These are phyloP conservation scores for Panulirus ornatus DNA, from an alignment of 1,140 invertebrate genomes.

Conservation along the genomic window DNA sequence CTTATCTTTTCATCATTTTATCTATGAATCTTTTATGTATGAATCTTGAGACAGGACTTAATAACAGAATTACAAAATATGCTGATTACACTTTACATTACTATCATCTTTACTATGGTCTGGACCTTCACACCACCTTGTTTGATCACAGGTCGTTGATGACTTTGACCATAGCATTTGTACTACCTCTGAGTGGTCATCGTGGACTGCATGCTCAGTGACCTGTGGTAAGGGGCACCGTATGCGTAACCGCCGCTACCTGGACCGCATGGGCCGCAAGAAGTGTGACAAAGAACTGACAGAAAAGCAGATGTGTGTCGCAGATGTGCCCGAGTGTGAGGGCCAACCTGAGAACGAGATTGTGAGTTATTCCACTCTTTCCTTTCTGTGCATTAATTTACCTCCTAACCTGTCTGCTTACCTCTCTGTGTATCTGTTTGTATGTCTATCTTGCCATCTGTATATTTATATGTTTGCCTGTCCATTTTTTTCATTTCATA, in stretches of 20 bases:
- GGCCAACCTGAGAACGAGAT: slow-evolving; percentile 2
- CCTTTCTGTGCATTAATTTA: no score
- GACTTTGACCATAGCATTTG: slow-evolving; percentile 77
- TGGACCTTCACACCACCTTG: no score
- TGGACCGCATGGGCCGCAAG: slow-evolving; percentile 79
- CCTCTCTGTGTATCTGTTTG: neutral
- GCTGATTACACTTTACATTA: no score
- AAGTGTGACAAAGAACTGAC: slow-evolving; percentile 86
- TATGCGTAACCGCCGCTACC: slow-evolving; percentile 79
- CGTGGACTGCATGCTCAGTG: slow-evolving; percentile 82
- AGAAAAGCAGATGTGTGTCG: slow-evolving; percentile 88
- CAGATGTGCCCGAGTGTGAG: slow-evolving; percentile 70
- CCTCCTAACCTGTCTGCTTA: neutral
- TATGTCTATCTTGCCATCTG: neutral
- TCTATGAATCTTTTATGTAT: no score
- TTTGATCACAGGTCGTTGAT: no score
- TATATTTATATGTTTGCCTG: neutral
- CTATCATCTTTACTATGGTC: no score
- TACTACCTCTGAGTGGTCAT: slow-evolving; percentile 80
- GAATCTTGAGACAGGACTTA: no score
- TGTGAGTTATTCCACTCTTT: neutral
- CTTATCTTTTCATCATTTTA: no score
- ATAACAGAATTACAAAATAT: no score
- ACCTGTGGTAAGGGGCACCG: slow-evolving; percentile 81
- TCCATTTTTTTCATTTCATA: no score